phyloP scores from a whole-genome alignment of 2,888 invertebrate genomes.

The Acrobeloides nanus region DNA sequence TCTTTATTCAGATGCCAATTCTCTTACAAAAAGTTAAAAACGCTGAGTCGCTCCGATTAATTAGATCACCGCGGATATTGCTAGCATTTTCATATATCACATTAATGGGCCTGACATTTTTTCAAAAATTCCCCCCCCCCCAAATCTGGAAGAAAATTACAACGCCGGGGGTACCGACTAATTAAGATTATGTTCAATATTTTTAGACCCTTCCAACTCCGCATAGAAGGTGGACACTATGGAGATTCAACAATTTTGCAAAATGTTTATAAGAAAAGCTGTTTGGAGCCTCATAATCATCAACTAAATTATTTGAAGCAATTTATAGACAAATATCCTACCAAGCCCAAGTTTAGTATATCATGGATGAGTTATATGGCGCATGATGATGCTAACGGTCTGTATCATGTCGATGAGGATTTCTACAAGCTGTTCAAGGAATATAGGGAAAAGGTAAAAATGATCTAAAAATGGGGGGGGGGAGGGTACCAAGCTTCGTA shows the following conservation, averaged over 20 bases:
- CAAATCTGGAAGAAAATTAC: no score
- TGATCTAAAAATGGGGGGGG: no score
- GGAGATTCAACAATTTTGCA: conserved; percentile 7
- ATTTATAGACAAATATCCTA: conserved; percentile 11
- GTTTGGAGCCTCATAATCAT: conserved; percentile 14
- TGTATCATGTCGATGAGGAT: conserved; percentile 11
- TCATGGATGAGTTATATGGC: conserved; percentile 15
- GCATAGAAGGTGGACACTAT: conserved; percentile 9
- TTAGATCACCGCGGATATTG: no score
- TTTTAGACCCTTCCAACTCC: conserved; percentile 18
- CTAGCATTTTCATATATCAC: no score
- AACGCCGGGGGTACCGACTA: no score
- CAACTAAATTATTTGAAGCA: conserved; percentile 9
- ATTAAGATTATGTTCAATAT: conserved; percentile 3
- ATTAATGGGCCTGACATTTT: no score
- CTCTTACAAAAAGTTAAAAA: no score
- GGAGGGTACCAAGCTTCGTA: no score
- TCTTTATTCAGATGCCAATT: no score
- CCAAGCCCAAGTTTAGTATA: conserved; percentile 12
- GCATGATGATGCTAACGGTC: conserved; percentile 13
- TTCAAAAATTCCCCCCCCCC: no score
- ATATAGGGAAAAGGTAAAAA: conserved; percentile 8
- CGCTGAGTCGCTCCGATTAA: no score
- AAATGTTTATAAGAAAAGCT: conserved; percentile 2
- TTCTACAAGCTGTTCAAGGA: conserved; percentile 3